A percentile compares a stretch with the other conserved stretches of the same genome.
Evolutionary conservation across 2,113 vertebrate genomes (phyloP).

Genomic region (Toxotes chatareus): DNA sequence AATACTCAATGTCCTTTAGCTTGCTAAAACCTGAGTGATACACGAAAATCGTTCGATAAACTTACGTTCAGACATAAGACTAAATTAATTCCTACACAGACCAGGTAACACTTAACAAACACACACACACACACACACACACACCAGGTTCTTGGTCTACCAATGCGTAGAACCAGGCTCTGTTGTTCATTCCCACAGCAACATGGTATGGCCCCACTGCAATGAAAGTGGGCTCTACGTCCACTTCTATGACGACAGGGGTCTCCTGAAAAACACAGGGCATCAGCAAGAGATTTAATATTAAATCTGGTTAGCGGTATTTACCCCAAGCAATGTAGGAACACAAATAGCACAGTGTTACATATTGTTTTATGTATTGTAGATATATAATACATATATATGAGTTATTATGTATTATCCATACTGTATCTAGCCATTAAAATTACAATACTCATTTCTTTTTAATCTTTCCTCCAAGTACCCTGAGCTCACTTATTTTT

Average conservation of each 20-base stretch:
- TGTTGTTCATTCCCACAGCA: constrained; percentile 98
- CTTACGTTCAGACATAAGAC: background rate
- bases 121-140: constrained; percentile 55
- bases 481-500: background rate
- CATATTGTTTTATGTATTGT: too few species aligned
- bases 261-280: constrained; percentile 83
- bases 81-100: background rate
- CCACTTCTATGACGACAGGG: constrained; percentile 90
- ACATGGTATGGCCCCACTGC: constrained; percentile 94
- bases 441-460: background rate
- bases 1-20: constrained; percentile 94
- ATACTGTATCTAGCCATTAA: background rate
- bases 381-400: too few species aligned
- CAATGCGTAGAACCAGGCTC: constrained; percentile 96
- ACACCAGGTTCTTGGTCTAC: constrained; percentile 83
- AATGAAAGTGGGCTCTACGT: constrained; percentile 95
- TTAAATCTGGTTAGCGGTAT: background rate
- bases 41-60: constrained; percentile 19
- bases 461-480: background rate
- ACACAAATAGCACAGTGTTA: background rate
- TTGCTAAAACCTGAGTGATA: constrained; percentile 86
- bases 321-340: background rate
- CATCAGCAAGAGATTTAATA: background rate
- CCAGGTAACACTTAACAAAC: constrained; percentile 3
- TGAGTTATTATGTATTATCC: too few species aligned